Evolutionary conservation across 2,888 invertebrate genomes (phyloP).

Genomic region (Brachynemurus nebulosus): DNA sequence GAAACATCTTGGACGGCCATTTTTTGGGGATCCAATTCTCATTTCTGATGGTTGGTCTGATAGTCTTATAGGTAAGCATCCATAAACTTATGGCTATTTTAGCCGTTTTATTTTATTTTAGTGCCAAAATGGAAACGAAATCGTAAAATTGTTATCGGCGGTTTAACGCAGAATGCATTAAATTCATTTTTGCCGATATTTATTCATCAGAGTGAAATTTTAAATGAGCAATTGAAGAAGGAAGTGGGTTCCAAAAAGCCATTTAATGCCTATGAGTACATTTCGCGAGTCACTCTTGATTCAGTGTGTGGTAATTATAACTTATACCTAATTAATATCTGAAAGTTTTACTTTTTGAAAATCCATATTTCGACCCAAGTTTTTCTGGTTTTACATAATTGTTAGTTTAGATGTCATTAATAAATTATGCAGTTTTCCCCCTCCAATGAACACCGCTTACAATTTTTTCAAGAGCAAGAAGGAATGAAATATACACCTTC

Average conservation of each 20-base stretch:
- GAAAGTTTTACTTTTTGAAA: too few relatives aligned
- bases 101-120: background rate
- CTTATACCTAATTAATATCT: too few relatives aligned
- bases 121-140: background rate
- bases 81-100: background rate
- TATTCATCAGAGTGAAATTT: background rate
- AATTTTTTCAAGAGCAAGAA: too few relatives aligned
- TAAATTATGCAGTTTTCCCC: too few relatives aligned
- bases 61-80: background rate
- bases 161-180: background rate
- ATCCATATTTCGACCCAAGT: too few relatives aligned
- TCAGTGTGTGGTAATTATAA: constrained; percentile 1
- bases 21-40: background rate
- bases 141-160: background rate
- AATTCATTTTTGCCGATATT: background rate
- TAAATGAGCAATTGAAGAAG: background rate
- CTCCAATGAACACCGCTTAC: too few relatives aligned
- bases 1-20: background rate
- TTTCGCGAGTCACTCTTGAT: background rate
- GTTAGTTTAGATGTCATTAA: too few relatives aligned
- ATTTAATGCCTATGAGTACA: background rate
- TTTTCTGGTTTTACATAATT: too few relatives aligned
- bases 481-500: too few relatives aligned
- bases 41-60: too few relatives aligned
- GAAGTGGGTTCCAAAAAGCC: background rate